Evolutionary conservation across 2,888 invertebrate genomes (phyloP).

Genomic region (Meliscaeva auricollis): DNA sequence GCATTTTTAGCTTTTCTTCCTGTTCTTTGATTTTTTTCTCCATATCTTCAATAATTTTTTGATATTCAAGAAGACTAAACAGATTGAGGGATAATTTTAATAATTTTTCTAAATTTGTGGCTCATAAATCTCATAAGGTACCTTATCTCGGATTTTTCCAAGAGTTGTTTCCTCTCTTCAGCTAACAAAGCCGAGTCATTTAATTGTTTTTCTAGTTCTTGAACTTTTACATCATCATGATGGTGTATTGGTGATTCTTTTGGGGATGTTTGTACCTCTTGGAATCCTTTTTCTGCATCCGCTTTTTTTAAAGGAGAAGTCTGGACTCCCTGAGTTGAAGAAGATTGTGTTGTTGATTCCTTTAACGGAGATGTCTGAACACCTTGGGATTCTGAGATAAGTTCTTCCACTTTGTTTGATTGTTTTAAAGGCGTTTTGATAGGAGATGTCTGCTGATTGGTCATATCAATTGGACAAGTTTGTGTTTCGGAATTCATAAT

Average conservation of each 20-base stretch:
- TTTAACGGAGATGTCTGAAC: constrained; percentile 27
- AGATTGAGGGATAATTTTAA: neutral
- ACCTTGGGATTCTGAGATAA: constrained; percentile 5
- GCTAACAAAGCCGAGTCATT: constrained; percentile 77
- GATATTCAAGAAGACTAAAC: constrained; percentile 79
- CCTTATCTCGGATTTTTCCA: constrained; percentile 78
- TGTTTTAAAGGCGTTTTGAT: constrained; percentile 31
- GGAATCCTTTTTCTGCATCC: constrained; percentile 35
- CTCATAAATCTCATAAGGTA: constrained; percentile 72
- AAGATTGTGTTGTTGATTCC: neutral
- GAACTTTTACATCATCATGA: constrained; percentile 57
- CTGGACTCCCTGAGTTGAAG: constrained; percentile 2
- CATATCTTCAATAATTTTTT: constrained; percentile 79
- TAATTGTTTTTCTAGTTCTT: constrained; percentile 72
- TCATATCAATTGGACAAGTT: constrained; percentile 20
- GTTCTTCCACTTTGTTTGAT: neutral
- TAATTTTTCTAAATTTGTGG: neutral
- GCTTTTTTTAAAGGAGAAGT: constrained; percentile 8
- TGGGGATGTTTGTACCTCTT: constrained; percentile 71
- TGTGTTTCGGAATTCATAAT: constrained; percentile 44
- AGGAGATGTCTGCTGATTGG: constrained; percentile 64
- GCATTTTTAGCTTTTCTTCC: constrained; percentile 54
- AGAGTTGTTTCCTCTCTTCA: constrained; percentile 77
- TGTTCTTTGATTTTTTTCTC: constrained; percentile 69
- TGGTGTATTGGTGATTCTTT: constrained; percentile 57